Evolutionary conservation across 1,140 invertebrate genomes (phyloP), one percentile per base, ranked within the genome.

Genomic region (Drosophila chauvacae): DNA sequence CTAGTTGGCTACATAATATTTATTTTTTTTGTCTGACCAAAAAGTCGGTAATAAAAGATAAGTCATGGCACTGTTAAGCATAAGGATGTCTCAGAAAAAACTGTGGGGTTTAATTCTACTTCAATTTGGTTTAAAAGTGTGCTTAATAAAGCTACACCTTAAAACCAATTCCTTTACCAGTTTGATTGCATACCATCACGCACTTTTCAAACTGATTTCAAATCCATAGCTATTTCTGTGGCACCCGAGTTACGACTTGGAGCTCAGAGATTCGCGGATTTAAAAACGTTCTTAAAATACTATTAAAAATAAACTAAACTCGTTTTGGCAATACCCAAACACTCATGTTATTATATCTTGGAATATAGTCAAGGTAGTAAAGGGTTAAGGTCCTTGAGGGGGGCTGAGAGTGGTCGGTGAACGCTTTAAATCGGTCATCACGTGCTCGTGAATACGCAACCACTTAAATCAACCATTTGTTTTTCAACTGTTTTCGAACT

Each of bases 371-470:
- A 16, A 16, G 14, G 18, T 37, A 56, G 18, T 10, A 11, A 51
- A 13, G 65, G 65, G 28, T 39, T 50, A 51, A 65, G 11, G n/a
- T 45, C 7, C 14, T 20, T 7, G 20, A 35, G n/a, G 11, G 50
- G 48, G 30, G 6, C n/a, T 9, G 18, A 53, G 20, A 23, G 16
- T 33, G 18, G 28, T 20, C 14, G 20, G 28, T 0, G 35, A 48
- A 51, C 30, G 30, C 63, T 51, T 28, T 26, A 35, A 69, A 53
- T 53, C 65, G 65, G 63, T 13, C 62, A 68, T 69, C 65, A 69
- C 65, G 65, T 66, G 62, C 65, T 44, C 37, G 20, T 51, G 37
- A 20, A 37, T 50, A 39, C 30, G 16, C 7, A 18, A 42, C 20
- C 37, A 42, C n/a, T 26, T 20, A 14, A 30, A 65, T 37, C 6